Evolutionary conservation across 2,888 invertebrate genomes (phyloP).

Genomic region (Dugesia japonica): DNA sequence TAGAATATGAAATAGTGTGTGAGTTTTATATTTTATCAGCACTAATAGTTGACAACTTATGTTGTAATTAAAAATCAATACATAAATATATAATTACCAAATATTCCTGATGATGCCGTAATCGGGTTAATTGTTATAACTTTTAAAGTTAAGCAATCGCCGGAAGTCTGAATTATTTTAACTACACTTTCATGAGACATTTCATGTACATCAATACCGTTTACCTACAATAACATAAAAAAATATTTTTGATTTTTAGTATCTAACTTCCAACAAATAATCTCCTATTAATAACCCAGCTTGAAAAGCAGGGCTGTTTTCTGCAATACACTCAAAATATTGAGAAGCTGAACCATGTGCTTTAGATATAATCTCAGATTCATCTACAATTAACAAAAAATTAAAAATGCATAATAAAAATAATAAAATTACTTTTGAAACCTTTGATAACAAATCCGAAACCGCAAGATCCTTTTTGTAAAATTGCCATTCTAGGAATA

Average conservation of each 20-base stretch:
- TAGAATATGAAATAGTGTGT: too few relatives aligned
- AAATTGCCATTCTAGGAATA: conserved; percentile 55
- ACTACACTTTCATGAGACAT: neutral
- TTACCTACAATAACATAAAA: neutral
- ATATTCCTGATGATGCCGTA: neutral
- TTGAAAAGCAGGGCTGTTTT: neutral
- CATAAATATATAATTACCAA: neutral
- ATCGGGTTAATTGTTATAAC: neutral
- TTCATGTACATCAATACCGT: neutral
- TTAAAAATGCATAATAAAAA: too few relatives aligned
- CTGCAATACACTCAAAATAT: neutral
- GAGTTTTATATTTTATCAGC: too few relatives aligned
- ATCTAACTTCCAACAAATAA: neutral
- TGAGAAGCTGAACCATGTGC: neutral
- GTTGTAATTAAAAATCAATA: too few relatives aligned
- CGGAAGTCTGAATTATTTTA: neutral
- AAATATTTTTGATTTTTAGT: too few relatives aligned
- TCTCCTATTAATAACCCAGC: neutral
- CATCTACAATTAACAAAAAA: neutral
- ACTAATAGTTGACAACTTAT: too few relatives aligned
- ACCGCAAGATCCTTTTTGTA: conserved; percentile 81
- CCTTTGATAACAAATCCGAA: conserved; percentile 94
- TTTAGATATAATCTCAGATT: neutral
- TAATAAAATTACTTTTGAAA: conserved; percentile 44
- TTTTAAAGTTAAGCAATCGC: neutral